phyloP scores from a whole-genome alignment of 2,888 invertebrate genomes.

The Drosophila monieri region DNA sequence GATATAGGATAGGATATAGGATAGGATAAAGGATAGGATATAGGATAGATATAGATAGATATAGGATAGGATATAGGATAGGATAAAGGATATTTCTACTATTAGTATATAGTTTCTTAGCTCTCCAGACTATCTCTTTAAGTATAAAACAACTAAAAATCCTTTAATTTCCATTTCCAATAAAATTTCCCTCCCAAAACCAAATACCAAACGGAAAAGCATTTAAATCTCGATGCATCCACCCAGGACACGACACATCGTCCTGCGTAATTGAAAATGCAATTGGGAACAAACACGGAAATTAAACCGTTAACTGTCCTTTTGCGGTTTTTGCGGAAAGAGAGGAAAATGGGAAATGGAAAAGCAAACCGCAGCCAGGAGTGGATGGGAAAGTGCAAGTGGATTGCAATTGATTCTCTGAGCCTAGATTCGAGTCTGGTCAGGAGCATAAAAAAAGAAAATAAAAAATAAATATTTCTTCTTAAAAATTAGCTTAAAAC shows the following conservation, averaged over 20 bases:
- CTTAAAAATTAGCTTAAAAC: too few relatives aligned
- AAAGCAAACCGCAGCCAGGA: slow-evolving; percentile 26
- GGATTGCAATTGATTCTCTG: slow-evolving; percentile 18
- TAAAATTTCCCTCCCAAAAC: neutral
- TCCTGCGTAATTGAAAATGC: slow-evolving; percentile 41
- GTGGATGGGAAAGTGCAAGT: slow-evolving; percentile 60
- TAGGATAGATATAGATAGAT: too few relatives aligned
- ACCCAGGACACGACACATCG: slow-evolving; percentile 27
- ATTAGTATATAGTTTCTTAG: too few relatives aligned
- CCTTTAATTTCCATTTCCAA: too few relatives aligned
- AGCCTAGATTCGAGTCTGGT: neutral
- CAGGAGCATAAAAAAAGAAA: too few relatives aligned
- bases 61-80: too few relatives aligned
- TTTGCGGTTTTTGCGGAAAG: slow-evolving; percentile 40
- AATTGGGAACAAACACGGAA: slow-evolving; percentile 40
- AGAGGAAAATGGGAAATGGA: slow-evolving; percentile 21
- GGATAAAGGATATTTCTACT: too few relatives aligned
- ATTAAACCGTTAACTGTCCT: slow-evolving; percentile 49
- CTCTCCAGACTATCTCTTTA: too few relatives aligned
- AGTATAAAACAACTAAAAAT: too few relatives aligned
- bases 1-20: too few relatives aligned
- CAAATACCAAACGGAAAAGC: slow-evolving; percentile 17
- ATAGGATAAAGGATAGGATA: too few relatives aligned
- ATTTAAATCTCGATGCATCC: slow-evolving; percentile 38
- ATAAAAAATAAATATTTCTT: too few relatives aligned